Conservation (phyloP, 2,888 invertebrate species). For the Imbricaverruca yamaguchii region DNA sequence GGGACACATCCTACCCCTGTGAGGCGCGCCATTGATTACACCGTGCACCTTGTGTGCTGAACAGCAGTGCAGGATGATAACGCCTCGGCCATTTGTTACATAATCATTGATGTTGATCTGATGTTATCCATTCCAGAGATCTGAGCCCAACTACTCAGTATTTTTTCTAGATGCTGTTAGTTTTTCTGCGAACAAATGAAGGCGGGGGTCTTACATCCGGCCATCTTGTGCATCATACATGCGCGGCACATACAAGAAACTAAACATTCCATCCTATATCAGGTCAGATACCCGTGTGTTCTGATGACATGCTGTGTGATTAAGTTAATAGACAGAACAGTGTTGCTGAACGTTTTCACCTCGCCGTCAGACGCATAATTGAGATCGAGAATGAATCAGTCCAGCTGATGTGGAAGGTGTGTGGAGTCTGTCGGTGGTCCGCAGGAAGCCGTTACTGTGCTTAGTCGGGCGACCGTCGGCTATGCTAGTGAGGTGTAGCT, state of each 20-base stretch:
- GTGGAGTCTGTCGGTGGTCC: too few species aligned
- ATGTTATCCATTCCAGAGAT: background rate
- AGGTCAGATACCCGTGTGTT: background rate
- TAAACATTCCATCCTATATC: background rate
- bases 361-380: too few species aligned
- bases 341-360: too few species aligned
- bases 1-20: too few species aligned
- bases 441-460: too few species aligned
- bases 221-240: background rate
- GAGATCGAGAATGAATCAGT: too few species aligned
- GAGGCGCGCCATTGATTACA: too few species aligned
- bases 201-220: background rate
- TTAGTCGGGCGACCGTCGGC: too few species aligned
- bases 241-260: background rate
- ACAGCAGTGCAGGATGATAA: too few species aligned
- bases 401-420: too few species aligned
- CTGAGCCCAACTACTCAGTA: background rate
- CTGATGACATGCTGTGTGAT: background rate
- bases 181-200: background rate
- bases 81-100: background rate
- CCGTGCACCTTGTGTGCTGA: too few species aligned
- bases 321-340: background rate
- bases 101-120: conserved; percentile 20
- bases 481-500: too few species aligned
- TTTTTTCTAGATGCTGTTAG: background rate